Conservation (phyloP, 2,113 vertebrate species). For the Calcarius ornatus region DNA sequence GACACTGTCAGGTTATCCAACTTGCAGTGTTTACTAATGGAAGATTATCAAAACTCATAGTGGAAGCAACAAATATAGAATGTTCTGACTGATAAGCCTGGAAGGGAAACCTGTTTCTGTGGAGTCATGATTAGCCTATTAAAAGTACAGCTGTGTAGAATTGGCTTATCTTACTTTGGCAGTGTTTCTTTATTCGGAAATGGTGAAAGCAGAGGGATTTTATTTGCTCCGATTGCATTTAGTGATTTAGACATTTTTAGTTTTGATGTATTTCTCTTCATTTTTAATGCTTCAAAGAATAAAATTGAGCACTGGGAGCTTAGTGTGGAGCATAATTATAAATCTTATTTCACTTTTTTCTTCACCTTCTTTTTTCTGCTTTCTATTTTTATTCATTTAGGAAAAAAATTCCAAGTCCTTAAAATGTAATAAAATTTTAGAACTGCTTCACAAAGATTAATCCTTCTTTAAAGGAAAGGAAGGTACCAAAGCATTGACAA, state of each 20-base stretch:
- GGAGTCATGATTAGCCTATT: constrained; percentile 44
- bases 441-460: neutral
- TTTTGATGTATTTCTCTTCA: constrained; percentile 31
- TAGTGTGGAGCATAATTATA: neutral
- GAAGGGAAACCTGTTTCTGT: constrained; percentile 59
- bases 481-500: neutral
- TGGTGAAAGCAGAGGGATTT: constrained; percentile 30
- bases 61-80: constrained; percentile 46
- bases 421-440: neutral
- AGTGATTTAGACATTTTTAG: constrained; percentile 46
- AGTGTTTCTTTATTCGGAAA: constrained; percentile 7
- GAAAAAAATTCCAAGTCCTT: neutral
- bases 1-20: constrained; percentile 8
- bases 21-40: constrained; percentile 56
- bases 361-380: neutral
- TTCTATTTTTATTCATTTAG: neutral
- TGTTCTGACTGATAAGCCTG: constrained; percentile 44
- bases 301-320: neutral
- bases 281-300: neutral
- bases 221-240: constrained; percentile 26
- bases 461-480: neutral
- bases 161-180: constrained; percentile 56
- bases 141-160: constrained; percentile 41
- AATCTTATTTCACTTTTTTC: neutral
- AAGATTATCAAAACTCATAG: constrained; percentile 43